Evolutionary conservation across 2,113 vertebrate genomes (phyloP).

Genomic region (Dolichotis patagonum): DNA sequence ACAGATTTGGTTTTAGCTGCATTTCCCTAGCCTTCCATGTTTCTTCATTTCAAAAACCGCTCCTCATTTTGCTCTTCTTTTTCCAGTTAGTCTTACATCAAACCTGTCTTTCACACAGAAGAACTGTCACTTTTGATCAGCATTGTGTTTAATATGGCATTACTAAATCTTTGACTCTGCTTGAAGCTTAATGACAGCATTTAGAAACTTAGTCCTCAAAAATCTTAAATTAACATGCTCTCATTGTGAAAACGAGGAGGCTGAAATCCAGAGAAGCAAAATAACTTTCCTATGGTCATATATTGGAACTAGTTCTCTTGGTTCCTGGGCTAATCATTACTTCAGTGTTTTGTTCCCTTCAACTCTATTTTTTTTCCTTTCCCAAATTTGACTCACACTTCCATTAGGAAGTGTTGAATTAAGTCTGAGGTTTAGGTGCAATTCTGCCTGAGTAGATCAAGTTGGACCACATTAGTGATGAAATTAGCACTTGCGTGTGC

Average conservation of each 20-base stretch:
- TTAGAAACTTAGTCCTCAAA: conserved; percentile 23
- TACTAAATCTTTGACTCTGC: conserved; percentile 8
- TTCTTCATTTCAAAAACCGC: not conserved
- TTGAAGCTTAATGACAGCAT: conserved; percentile 39
- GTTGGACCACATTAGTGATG: conserved; percentile 55
- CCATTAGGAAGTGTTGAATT: conserved; percentile 64
- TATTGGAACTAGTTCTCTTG: not conserved
- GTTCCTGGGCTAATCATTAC: not conserved
- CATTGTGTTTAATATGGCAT: not conserved
- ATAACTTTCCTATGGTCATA: not conserved
- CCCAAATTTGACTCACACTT: conserved; percentile 38
- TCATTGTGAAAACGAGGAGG: not conserved
- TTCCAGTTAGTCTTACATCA: not conserved
- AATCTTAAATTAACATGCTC: not conserved
- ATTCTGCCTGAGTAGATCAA: conserved; percentile 55
- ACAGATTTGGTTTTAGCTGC: not conserved
- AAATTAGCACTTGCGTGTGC: conserved; percentile 67
- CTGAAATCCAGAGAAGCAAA: not conserved
- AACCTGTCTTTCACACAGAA: not conserved
- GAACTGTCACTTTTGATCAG: not conserved
- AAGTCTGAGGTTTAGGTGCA: conserved; percentile 60
- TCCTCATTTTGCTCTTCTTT: not conserved
- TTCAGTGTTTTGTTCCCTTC: not conserved
- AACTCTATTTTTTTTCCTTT: not conserved
- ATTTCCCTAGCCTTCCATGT: not conserved